Conservation (phyloP, 2,797 vertebrate species). For the Megaceryle alcyon region DNA sequence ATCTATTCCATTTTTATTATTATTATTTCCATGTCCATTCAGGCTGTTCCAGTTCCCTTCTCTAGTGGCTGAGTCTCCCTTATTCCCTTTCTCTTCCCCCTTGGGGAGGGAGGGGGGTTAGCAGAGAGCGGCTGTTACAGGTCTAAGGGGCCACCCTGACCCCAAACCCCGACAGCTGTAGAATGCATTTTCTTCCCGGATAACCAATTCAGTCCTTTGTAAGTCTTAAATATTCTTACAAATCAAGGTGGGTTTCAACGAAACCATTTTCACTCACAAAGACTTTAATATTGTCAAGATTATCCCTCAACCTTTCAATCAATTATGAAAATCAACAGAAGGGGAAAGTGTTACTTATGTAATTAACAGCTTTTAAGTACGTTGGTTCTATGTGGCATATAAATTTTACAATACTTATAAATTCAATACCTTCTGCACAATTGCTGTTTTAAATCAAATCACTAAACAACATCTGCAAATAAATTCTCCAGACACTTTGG, state of each 20-base stretch:
- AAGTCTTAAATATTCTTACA: background rate
- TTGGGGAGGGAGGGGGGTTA: too few species aligned
- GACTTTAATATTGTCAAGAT: background rate
- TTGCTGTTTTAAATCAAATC: constrained; percentile 46
- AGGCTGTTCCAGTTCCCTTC: too few species aligned
- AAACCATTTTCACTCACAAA: background rate
- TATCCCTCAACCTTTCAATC: background rate
- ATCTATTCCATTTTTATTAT: too few species aligned
- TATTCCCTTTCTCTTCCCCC: too few species aligned
- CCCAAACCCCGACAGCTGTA: too few species aligned
- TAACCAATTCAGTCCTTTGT: background rate
- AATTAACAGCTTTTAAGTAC: background rate
- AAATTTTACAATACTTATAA: background rate
- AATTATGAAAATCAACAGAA: constrained; percentile 14
- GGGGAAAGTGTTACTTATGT: background rate
- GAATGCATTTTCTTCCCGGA: background rate
- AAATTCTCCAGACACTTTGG: constrained; percentile 7
- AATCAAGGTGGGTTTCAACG: background rate
- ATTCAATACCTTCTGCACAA: constrained; percentile 17
- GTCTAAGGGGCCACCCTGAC: too few species aligned
- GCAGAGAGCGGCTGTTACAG: too few species aligned
- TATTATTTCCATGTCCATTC: too few species aligned
- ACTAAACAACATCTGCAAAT: constrained; percentile 41
- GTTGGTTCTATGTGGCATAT: background rate
- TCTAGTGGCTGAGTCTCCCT: too few species aligned